phyloP scores from a whole-genome alignment of 2,888 invertebrate genomes.

The Ctenicera cuprea region DNA sequence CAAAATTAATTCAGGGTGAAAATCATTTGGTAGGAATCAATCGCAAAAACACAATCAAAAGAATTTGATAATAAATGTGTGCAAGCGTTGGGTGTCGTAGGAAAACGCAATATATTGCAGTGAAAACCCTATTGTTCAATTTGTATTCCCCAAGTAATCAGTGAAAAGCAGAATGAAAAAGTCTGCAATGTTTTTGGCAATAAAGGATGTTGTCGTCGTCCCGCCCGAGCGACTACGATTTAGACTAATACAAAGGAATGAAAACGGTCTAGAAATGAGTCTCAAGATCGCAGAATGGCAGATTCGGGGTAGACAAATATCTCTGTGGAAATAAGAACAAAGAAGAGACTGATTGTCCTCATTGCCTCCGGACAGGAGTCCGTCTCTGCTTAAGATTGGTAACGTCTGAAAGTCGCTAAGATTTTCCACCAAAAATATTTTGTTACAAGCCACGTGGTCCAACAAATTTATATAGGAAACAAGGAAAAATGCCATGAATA shows the following conservation, averaged over 20 bases:
- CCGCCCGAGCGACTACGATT: constrained; percentile 62
- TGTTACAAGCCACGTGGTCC: too few species aligned
- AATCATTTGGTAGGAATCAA: too few species aligned
- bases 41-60: background rate
- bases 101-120: constrained; percentile 28
- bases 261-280: constrained; percentile 65
- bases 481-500: too few species aligned
- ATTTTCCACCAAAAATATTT: constrained; percentile 62
- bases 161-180: constrained; percentile 45
- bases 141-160: constrained; percentile 54
- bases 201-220: constrained; percentile 55
- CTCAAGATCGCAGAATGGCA: constrained; percentile 65
- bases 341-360: constrained; percentile 71
- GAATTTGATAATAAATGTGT: background rate
- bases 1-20: background rate
- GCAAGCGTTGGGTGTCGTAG: background rate
- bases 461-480: too few species aligned
- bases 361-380: constrained; percentile 71
- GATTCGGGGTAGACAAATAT: constrained; percentile 68
- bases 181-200: constrained; percentile 51
- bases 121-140: constrained; percentile 43
- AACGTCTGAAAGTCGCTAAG: constrained; percentile 55
- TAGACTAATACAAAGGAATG: constrained; percentile 61
- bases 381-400: constrained; percentile 67
- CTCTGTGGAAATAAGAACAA: constrained; percentile 69